Evolutionary conservation across 2,797 vertebrate genomes (phyloP), one percentile per base, ranked within the genome.

Genomic region (Leptatherina wallacei): DNA sequence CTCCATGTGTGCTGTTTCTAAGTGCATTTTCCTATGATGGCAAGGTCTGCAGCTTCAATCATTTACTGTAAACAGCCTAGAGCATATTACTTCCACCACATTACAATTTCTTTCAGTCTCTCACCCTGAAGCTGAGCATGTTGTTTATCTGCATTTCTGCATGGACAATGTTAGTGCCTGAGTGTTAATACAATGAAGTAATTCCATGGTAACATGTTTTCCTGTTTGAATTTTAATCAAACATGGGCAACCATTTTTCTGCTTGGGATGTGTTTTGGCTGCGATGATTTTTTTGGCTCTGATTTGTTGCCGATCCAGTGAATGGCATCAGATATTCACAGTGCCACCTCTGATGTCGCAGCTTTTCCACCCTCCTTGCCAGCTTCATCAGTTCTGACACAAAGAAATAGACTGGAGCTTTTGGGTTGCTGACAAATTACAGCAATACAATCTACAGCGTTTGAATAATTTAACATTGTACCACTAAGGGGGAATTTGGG

Each of bases 371-470:
- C 89, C 75, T 86, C 66, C 81, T 84, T 75, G 61, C 74, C 83
- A 83, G 78, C 80, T 91, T 93, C 85, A 92, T 92, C 79, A 69
- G 80, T 85, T 91, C 76, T 90, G 91, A 93, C 91, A 88, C 62
- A 38, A 69, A 91, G 84, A 91, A 92, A 92, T 82, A 87, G 87
- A 91, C 89, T 90, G 87, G 74, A 80, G 86, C 88, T 81, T 90
- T 85, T 89, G 87, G 88, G 83, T 84, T 90, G 77, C 82, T 90
- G 85, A 92, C 88, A 94, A 93, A 94, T 91, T 90, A 91, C 67
- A 49, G 81, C 77, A 71, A 80, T 65, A 75, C 82, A 86, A 83
- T 92, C 78, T 65, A 89, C 69, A 85, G 55, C 61, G 83, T 83
- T 86, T 88, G 84, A 92, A 93, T 89, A 88, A 87, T 91, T 92